Evolutionary conservation across 2,113 vertebrate species (phyloP).

Genomic region (Rhizomys pruinosus): DNA sequence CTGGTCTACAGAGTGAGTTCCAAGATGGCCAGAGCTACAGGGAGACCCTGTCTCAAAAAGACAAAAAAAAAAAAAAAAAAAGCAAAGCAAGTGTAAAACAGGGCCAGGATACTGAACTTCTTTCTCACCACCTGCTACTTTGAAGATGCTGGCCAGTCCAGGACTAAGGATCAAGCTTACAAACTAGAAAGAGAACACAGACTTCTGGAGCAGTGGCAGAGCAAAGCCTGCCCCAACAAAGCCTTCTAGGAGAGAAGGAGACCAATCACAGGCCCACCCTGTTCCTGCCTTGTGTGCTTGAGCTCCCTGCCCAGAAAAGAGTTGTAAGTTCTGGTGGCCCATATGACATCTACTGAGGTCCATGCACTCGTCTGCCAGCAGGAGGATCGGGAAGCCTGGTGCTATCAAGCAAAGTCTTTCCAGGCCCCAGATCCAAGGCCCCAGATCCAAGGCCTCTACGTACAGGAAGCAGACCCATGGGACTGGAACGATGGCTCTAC

Average conservation of each 20-base stretch:
- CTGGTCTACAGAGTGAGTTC: too few species aligned
- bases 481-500: too few species aligned
- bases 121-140: not conserved
- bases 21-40: too few species aligned
- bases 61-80: too few species aligned
- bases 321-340: not conserved
- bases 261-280: not conserved
- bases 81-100: not conserved
- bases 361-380: not conserved
- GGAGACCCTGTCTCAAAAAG: too few species aligned
- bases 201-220: not conserved
- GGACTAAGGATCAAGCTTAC: conserved; percentile 7
- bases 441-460: too few species aligned
- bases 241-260: conserved; percentile 1
- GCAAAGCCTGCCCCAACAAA: not conserved
- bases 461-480: too few species aligned
- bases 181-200: not conserved
- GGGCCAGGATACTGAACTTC: not conserved
- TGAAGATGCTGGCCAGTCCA: not conserved
- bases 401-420: conserved; percentile 19
- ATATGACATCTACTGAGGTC: not conserved
- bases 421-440: not conserved
- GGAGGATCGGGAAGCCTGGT: not conserved
- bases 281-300: not conserved
- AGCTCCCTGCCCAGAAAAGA: not conserved